Evolutionary conservation across 2,113 vertebrate genomes (phyloP), one percentile per base, ranked within the genome.

Genomic region (Macquaria ambigua): DNA sequence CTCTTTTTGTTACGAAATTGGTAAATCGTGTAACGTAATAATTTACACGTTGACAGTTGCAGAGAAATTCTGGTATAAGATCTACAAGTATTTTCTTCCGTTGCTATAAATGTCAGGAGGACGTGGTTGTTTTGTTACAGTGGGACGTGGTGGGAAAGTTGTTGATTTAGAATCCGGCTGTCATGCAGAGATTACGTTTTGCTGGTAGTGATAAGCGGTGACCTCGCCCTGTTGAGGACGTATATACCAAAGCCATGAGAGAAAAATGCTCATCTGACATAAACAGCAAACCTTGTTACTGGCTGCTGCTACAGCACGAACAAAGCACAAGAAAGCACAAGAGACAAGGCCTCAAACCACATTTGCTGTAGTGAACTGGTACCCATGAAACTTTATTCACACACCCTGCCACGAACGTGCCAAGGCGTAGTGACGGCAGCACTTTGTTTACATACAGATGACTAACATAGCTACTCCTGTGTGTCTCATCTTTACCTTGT

Each of bases 201-300:
- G 62, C 62, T 70, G 66, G 43, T 34, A 41, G 23, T 55, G 87
- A 89, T 89, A 73, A 85, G 77, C 12, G 3, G 8, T 0, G 77
- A 87, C 87, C 28, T 74, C 46, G 5, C 52, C 77, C 52, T 12
- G 62, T 3, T 14, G 28, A 80, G 66, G 74, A 69, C 15, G 5
- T 14, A 10, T 23, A 28, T 2, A 3, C 59, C 71, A 48, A 71
- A 76, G 34, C 25, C 53, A 5, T 62, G 43, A 66, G 63, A 84
- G 34, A 75, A 83, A 34, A 86, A 58, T 23, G 18, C 16, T 37
- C 8, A 28, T 41, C 43, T 31, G 63, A 67, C 9, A 39, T 18
- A 53, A 28, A 58, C 6, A 34, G 18, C 31, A 43, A n/a, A 41
- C 5, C 28, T 5, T 25, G 55, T 55, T 39, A 41, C 34, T 62